Percentiles rank a stretch among this genome's conserved stretches.
Evolutionary conservation across 2,888 invertebrate species (phyloP).

Genomic region (Nysson spinosus): DNA sequence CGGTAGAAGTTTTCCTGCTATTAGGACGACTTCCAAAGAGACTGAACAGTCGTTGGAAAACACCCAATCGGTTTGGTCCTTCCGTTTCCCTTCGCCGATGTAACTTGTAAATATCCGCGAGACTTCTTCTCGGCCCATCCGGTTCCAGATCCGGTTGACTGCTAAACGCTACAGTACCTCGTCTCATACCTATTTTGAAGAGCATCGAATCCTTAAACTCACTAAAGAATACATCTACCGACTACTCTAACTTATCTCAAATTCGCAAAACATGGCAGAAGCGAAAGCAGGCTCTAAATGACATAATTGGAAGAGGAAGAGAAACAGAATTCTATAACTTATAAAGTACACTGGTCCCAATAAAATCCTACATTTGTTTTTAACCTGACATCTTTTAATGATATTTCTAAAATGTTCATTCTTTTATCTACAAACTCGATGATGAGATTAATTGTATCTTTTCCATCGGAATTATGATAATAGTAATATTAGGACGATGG

Average conservation of each 20-base stretch:
- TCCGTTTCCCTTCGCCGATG: conserved; percentile 72
- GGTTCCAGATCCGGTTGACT: conserved; percentile 74
- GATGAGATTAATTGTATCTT: neutral
- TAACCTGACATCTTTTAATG: too few species aligned
- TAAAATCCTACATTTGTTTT: too few species aligned
- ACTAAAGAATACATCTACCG: too few species aligned
- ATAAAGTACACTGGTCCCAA: too few species aligned
- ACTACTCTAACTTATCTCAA: too few species aligned
- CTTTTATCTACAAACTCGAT: conserved; percentile 12
- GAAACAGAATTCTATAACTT: conserved; percentile 14
- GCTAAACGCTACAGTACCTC: conserved; percentile 76
- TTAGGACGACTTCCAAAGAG: conserved; percentile 83
- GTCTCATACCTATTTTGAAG: conserved; percentile 72
- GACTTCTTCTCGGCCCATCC: conserved; percentile 68
- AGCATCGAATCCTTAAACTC: conserved; percentile 10
- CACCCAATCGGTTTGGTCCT: conserved; percentile 72
- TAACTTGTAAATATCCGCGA: conserved; percentile 73
- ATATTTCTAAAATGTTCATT: neutral
- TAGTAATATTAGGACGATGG: too few species aligned
- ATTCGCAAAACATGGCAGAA: conserved; percentile 24
- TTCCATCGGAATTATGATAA: too few species aligned
- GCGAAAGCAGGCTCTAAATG: conserved; percentile 34
- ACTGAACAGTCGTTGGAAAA: conserved; percentile 74
- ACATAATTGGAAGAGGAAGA: conserved; percentile 43
- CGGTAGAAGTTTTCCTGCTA: conserved; percentile 84